Conservation (phyloP, 2,888 invertebrate species). For the Heteromurus nitidus region DNA sequence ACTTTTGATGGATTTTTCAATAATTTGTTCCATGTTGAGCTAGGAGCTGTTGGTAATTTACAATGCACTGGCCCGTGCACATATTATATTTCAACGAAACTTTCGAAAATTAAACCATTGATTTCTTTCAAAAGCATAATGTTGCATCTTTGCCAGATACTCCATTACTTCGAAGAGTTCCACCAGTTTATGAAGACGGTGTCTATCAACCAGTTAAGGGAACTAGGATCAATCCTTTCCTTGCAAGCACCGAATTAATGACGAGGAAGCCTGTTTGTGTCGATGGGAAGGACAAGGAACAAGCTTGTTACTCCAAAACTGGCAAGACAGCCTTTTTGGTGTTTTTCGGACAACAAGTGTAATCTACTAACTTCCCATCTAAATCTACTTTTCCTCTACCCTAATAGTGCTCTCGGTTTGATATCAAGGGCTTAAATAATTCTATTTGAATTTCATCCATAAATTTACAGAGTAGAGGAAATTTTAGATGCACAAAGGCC, state of each 20-base stretch:
- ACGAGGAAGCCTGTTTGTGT: conserved; percentile 74
- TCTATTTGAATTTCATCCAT: too few relatives aligned
- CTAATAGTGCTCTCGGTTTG: too few relatives aligned
- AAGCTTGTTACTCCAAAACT: conserved; percentile 75
- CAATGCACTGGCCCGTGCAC: background rate
- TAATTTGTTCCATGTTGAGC: conserved; percentile 76
- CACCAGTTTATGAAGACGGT: conserved; percentile 79
- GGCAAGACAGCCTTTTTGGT: conserved; percentile 80
- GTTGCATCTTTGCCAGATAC: too few relatives aligned
- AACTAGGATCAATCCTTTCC: conserved; percentile 78
- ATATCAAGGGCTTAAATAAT: too few relatives aligned
- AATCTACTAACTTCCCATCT: too few relatives aligned
- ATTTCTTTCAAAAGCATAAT: conserved; percentile 9
- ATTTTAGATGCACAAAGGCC: conserved; percentile 80
- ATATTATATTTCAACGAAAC: conserved; percentile 1
- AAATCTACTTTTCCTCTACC: too few relatives aligned
- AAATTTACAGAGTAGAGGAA: conserved; percentile 81
- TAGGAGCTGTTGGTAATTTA: conserved; percentile 76
- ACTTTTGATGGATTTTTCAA: conserved; percentile 78
- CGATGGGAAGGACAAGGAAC: background rate
- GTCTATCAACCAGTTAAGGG: conserved; percentile 78
- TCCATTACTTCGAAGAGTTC: conserved; percentile 78
- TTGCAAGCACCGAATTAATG: conserved; percentile 78
- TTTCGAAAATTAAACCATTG: background rate
- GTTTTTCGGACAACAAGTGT: conserved; percentile 81